A percentile compares a stretch with the other conserved stretches of the same genome.
Evolutionary conservation across 2,888 invertebrate genomes (phyloP).

Genomic region (Matsumyia berberina): DNA sequence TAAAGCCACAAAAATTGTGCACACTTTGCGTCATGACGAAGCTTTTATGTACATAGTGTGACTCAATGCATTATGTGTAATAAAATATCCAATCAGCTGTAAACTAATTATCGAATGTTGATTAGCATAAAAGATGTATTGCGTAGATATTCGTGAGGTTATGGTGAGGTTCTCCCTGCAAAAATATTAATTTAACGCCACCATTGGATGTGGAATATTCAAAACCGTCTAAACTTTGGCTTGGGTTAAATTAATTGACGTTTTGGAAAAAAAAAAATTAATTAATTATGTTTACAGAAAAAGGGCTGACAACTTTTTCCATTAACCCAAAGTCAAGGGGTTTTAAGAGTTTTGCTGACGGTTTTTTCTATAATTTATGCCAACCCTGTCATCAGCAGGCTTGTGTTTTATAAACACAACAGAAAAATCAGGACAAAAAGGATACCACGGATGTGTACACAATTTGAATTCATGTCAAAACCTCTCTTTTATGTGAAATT

Average conservation of each 20-base stretch:
- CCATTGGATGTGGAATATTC: too few relatives aligned
- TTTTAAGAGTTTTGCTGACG: background rate
- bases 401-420: background rate
- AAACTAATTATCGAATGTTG: conserved; percentile 21
- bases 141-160: too few relatives aligned
- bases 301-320: background rate
- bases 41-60: background rate
- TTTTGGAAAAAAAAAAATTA: too few relatives aligned
- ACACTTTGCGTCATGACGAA: background rate
- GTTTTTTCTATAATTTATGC: conserved; percentile 6
- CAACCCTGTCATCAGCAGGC: background rate
- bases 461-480: too few relatives aligned
- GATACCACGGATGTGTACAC: too few relatives aligned
- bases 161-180: too few relatives aligned
- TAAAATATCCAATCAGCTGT: conserved; percentile 12
- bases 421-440: background rate
- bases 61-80: background rate
- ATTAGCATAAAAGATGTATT: background rate
- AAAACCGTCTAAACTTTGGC: background rate
- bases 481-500: background rate
- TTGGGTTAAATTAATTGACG: background rate
- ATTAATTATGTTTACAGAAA: conserved; percentile 3
- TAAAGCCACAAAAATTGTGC: conserved; percentile 1
- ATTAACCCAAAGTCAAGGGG: background rate
- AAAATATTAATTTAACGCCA: too few relatives aligned